Evolutionary conservation across 1,140 invertebrate species (phyloP), one percentile per base, ranked within the genome.

Genomic region (Chironomus striatipennis): DNA sequence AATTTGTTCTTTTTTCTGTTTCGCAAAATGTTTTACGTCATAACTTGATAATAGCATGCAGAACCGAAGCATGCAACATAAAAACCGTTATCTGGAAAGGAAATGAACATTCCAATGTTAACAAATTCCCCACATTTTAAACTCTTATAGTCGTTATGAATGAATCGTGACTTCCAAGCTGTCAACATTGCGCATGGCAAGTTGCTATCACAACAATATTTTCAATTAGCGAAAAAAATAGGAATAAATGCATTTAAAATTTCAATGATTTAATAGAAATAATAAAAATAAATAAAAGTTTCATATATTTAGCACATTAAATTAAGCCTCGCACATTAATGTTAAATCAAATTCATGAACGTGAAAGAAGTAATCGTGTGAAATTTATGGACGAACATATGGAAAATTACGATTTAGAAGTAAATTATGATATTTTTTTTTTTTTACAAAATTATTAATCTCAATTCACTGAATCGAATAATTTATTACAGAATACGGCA

Each of bases 401-500:
- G 78, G 79, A 78, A 75, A 77, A 76, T 18, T 81, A 79, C 74
- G 79, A 77, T 42, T 76, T 81, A 15, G 80, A 82, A 77, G 80
- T 80, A 8, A 77, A 18, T 21, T 57, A 74, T 42, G 4, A 18
- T 20, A 8, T 70, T 67, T 67, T n/a, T n/a, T n/a, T n/a, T n/a
- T n/a, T n/a, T n/a, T n/a, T n/a, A n/a, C n/a, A 34, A 34, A 34
- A 34, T 34, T 34, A 34, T 34, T 34, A 34, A 34, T 34, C 3
- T 0, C 65, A 20, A 20, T 8, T 70, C 17, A 70, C 18, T 70
- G 65, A 70, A 57, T 70, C 9, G 20, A 20, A 20, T 18, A 20
- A 15, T 42, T 7, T 75, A 64, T 83, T 83, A 74, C 76, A 88
- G 85, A 88, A 85, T 77, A 85, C 85, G 47, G 86, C 87, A 2